Conservation (phyloP, 2,888 invertebrate genomes). For the Colostygia pectinataria region DNA sequence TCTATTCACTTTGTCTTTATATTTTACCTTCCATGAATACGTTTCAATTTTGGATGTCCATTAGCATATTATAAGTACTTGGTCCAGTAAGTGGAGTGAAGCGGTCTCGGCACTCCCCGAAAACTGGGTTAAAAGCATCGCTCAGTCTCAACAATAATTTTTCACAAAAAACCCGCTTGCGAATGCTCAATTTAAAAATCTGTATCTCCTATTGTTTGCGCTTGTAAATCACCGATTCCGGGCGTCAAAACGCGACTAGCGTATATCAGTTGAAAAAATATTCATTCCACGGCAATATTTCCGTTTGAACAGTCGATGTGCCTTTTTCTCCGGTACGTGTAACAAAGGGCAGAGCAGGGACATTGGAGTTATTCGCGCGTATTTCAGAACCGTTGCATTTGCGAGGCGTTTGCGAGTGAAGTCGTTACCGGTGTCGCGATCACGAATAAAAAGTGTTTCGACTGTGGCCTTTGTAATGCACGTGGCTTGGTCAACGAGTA, state of each 20-base stretch:
- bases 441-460: constrained; percentile 52
- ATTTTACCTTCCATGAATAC: too few relatives aligned
- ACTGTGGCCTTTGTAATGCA: constrained; percentile 54
- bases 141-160: constrained; percentile 58
- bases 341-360: constrained; percentile 52
- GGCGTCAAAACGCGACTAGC: constrained; percentile 41
- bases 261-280: constrained; percentile 56
- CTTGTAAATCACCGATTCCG: constrained; percentile 29
- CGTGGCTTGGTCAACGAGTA: constrained; percentile 32
- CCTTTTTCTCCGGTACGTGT: constrained; percentile 52
- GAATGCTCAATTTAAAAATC: constrained; percentile 47
- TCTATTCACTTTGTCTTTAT: too few relatives aligned
- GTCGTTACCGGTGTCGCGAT: constrained; percentile 65
- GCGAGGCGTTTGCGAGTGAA: constrained; percentile 58
- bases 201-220: constrained; percentile 33
- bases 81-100: constrained; percentile 62
- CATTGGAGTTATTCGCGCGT: constrained; percentile 49
- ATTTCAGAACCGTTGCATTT: constrained; percentile 61
- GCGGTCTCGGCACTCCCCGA: constrained; percentile 58
- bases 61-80: constrained; percentile 45
- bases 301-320: constrained; percentile 67
- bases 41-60: constrained; percentile 13
- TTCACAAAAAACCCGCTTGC: constrained; percentile 61
- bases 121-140: constrained; percentile 70
- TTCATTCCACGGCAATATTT: constrained; percentile 65